A percentile compares a stretch with the other conserved stretches of the same genome.
These are phyloP conservation scores for Oxystoma pomonae DNA, from an alignment of 2,888 invertebrate species.

Conservation along the genomic window DNA sequence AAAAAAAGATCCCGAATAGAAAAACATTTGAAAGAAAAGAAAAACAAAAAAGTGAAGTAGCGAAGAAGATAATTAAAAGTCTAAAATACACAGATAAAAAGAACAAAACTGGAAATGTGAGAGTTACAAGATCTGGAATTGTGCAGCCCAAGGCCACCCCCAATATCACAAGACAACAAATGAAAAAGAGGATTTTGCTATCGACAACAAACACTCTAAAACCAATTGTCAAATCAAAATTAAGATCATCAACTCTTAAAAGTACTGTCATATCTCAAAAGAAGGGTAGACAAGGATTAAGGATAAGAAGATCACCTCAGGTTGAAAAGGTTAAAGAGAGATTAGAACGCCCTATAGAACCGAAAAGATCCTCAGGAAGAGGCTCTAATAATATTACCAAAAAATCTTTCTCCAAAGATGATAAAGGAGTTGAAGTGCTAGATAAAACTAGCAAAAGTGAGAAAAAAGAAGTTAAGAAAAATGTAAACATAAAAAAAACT, in stretches of 20 bases:
- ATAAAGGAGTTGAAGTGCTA: neutral
- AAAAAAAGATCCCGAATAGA: slow-evolving; percentile 14
- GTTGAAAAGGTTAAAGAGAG: slow-evolving; percentile 14
- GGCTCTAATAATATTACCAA: slow-evolving; percentile 15
- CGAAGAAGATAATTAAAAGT: slow-evolving; percentile 17
- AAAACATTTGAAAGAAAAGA: slow-evolving; percentile 16
- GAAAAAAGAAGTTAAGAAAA: slow-evolving; percentile 16
- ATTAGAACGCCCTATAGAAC: slow-evolving; percentile 10
- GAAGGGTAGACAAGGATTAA: slow-evolving; percentile 28
- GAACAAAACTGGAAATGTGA: slow-evolving; percentile 18
- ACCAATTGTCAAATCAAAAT: slow-evolving; percentile 32
- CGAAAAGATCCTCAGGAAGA: slow-evolving; percentile 20
- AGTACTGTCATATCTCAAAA: slow-evolving; percentile 31
- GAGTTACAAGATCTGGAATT: slow-evolving; percentile 36
- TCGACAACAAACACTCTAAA: slow-evolving; percentile 23
- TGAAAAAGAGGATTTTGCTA: slow-evolving; percentile 34
- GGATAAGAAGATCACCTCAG: slow-evolving; percentile 19
- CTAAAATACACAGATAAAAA: neutral
- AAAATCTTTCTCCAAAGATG: slow-evolving; percentile 22
- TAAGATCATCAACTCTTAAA: slow-evolving; percentile 34
- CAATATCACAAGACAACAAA: slow-evolving; percentile 27
- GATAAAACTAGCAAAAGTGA: neutral
- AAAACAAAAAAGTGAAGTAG: slow-evolving; percentile 10
- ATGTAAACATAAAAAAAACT: slow-evolving; percentile 18
- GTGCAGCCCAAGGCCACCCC: slow-evolving; percentile 22